Conservation (phyloP, 2,888 invertebrate genomes). For the Steinernema carpocapsae region DNA sequence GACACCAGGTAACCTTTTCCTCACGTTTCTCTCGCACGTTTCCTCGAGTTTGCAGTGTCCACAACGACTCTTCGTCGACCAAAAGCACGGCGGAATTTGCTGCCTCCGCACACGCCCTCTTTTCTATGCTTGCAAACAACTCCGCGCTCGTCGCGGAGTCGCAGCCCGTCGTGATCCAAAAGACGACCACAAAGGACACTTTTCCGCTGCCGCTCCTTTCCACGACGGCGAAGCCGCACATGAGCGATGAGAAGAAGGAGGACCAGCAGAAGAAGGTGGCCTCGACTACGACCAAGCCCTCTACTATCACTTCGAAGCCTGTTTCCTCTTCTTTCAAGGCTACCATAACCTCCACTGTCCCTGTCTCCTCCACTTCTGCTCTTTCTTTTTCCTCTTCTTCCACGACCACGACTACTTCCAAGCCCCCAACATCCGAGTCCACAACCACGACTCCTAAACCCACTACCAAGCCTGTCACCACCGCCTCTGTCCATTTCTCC, state of each 20-base stretch:
- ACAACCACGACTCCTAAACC: conserved; percentile 8
- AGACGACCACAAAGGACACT: conserved; percentile 50
- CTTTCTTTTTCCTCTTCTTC: conserved; percentile 29
- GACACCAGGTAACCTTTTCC: background rate
- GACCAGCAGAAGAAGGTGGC: conserved; percentile 12
- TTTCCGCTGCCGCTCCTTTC: conserved; percentile 49
- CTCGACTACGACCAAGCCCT: conserved; percentile 30
- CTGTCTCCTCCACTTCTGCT: background rate
- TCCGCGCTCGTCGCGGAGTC: conserved; percentile 11
- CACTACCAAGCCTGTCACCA: background rate
- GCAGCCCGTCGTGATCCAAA: conserved; percentile 26
- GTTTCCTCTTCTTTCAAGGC: too few species aligned
- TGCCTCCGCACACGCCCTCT: conserved; percentile 56
- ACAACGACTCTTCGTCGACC: too few species aligned
- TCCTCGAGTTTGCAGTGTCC: background rate
- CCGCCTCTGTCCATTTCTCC: background rate
- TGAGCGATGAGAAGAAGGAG: conserved; percentile 9
- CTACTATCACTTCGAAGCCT: conserved; percentile 5
- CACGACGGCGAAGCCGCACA: background rate
- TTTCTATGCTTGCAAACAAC: conserved; percentile 52
- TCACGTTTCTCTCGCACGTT: background rate
- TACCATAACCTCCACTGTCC: background rate
- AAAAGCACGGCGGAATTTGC: conserved; percentile 43
- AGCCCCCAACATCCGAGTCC: background rate
- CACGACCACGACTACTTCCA: conserved; percentile 36